phyloP scores from a whole-genome alignment of 2,888 invertebrate genomes.

The Creontiades dilutus region DNA sequence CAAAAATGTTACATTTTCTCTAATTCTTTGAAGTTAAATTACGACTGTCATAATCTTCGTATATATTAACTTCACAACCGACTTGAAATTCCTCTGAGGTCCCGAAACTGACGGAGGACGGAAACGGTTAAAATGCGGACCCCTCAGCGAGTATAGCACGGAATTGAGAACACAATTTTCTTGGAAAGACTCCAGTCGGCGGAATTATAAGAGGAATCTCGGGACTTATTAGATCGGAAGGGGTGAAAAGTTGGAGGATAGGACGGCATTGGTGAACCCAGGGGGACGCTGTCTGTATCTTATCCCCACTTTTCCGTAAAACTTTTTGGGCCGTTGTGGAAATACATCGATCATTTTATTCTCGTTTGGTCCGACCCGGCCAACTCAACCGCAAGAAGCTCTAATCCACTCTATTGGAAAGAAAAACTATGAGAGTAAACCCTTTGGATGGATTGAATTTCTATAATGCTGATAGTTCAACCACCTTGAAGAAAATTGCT shows the following conservation, averaged over 20 bases:
- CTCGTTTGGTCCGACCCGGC: neutral
- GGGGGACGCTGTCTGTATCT: neutral
- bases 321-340: neutral
- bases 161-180: constrained; percentile 11
- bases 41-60: neutral
- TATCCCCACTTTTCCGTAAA: constrained; percentile 6
- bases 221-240: neutral
- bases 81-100: neutral
- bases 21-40: neutral
- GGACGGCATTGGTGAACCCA: neutral
- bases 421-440: neutral
- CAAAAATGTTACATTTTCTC: no score
- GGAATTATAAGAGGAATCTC: constrained; percentile 25
- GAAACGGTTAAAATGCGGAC: constrained; percentile 8
- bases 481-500: no score
- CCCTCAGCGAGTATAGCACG: neutral
- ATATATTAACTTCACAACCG: neutral
- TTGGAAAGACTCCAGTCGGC: constrained; percentile 20
- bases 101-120: neutral
- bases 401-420: neutral
- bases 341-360: constrained; percentile 10
- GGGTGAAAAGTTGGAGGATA: constrained; percentile 8
- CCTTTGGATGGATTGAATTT: no score
- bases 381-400: neutral
- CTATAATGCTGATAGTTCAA: no score